These are phyloP conservation scores for Poeciliopsis retropinna DNA, from an alignment of 2,113 vertebrate species.

Conservation along the genomic window DNA sequence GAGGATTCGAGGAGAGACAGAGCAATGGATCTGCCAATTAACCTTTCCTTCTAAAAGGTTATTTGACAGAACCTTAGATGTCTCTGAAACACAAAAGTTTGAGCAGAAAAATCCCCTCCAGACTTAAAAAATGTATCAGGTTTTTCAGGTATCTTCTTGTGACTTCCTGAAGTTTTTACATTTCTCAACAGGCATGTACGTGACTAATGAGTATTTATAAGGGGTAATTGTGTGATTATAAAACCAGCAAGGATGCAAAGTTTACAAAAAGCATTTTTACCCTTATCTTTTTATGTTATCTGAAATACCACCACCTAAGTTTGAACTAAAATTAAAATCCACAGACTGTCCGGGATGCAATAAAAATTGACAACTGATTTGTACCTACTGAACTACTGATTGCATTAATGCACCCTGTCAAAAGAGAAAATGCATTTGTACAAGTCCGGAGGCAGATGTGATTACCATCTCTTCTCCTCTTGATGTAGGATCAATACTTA, in stretches of 20 bases:
- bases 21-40: slow-evolving; percentile 62
- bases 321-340: not conserved
- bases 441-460: slow-evolving; percentile 14
- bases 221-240: not conserved
- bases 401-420: slow-evolving; percentile 32
- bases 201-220: not conserved
- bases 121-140: no score
- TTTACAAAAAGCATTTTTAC: not conserved
- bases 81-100: slow-evolving; percentile 58
- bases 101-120: slow-evolving; percentile 7
- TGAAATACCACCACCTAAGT: not conserved
- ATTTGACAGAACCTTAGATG: slow-evolving; percentile 53
- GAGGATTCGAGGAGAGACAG: not conserved
- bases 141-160: no score
- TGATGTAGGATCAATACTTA: slow-evolving; percentile 53
- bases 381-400: slow-evolving; percentile 32
- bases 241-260: not conserved
- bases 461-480: slow-evolving; percentile 28
- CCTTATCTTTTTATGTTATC: not conserved
- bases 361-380: not conserved
- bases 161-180: not conserved
- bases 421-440: slow-evolving; percentile 26
- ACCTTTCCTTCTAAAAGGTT: slow-evolving; percentile 9
- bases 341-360: not conserved
- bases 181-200: not conserved